Base-by-base conservation (phyloP, 2,888 invertebrate species). In the Thera obeliscata region DNA sequence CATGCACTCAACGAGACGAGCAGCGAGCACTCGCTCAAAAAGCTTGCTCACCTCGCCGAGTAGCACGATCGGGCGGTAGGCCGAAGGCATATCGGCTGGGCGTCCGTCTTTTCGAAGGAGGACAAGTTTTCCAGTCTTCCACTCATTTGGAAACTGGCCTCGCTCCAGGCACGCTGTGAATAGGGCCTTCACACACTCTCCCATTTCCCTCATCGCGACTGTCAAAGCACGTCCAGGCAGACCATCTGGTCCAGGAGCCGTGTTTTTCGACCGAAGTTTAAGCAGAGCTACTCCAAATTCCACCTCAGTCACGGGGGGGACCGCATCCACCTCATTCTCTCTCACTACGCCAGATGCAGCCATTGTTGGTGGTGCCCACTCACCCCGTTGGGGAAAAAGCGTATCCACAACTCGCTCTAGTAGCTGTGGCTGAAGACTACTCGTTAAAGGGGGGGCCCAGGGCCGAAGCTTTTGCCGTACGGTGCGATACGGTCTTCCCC, bases 401-500 rank as follows among this genome's bases (percentile, higher is more conserved):
- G 22, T 46, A 2, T 22, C 8, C 35, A 57, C 57, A 3, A 57
- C 57, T 22, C 11, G 22, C 3, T 35, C 22, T 46, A 57, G 11
- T 1, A 57, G 48, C 48, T 48, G 48, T 5, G 48, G 48, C 5
- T 48, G 11, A 11, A 48, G n/a, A 11, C 48, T 48, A 46, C 22
- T 9, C 6, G 57, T 57, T 9, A 57, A 9, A 3, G 57, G 57
- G 1, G 63, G 63, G 0, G 57, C 63, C 63, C 63, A 63, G 2
- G 56, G 63, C 2, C 63, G 56, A 2, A 63, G 36, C 38, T 63
- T 54, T 3, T n/a, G 43, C 4, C 52, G 22, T 1, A 61, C 61
- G 41, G 54, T 7, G 11, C 38, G 22, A 11, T 63, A 57, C 0
- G 63, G 63, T 2, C 57, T 50, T 22, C 63, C 63, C 63, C 63